Base-by-base conservation (phyloP, 2,888 invertebrate genomes). In the Leptopilina myrica region DNA sequence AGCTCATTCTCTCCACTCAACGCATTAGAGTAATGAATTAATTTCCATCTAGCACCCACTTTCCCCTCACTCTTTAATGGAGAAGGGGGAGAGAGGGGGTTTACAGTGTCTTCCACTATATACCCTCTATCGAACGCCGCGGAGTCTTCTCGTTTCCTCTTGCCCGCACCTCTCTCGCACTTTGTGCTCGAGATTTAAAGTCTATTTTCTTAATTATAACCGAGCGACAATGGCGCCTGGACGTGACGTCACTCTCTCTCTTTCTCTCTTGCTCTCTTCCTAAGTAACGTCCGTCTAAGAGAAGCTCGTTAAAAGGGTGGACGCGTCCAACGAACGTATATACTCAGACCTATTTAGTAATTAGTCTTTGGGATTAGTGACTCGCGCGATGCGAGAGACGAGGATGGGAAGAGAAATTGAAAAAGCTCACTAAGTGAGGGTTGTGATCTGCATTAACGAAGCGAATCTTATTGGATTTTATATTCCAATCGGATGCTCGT, bases 1-100 rank as follows among this genome's bases (percentile, higher is more conserved):
- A 86, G 86, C 88, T 86, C 87, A 87, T 89, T 89, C 87, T 88
- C 87, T 87, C 87, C 86, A 87, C 89, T 89, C 87, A 86, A 87
- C 88, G 90, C 91, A 91, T 91, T 91, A 91, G 89, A 88, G 90
- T 91, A 91, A 91, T 91, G 91, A 91, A 91, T 91, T 91, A 91
- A 91, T 91, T 91, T 91, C 87, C 91, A 91, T 89, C 89, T 87
- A 84, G 86, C 86, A 82, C 84, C 85, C 77, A 80, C 81, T 78
- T 78, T 53, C 76, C 76, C 78, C 77, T 76, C 77, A 33, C 69
- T 79, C 64, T 81, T 79, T 76, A 40, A 8, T 33, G 73, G n/a
- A 49, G 49, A 12, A 49, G 49, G 49, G 49, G 49, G 9, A 20
- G 9, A 20, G 46, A 9, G 46, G 46, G 46, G 46, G 7, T 46